A percentile compares a stretch with the other conserved stretches of the same genome.
These are phyloP conservation scores for Prunella strophiata DNA, from an alignment of 2,797 vertebrate species.

Conservation along the genomic window DNA sequence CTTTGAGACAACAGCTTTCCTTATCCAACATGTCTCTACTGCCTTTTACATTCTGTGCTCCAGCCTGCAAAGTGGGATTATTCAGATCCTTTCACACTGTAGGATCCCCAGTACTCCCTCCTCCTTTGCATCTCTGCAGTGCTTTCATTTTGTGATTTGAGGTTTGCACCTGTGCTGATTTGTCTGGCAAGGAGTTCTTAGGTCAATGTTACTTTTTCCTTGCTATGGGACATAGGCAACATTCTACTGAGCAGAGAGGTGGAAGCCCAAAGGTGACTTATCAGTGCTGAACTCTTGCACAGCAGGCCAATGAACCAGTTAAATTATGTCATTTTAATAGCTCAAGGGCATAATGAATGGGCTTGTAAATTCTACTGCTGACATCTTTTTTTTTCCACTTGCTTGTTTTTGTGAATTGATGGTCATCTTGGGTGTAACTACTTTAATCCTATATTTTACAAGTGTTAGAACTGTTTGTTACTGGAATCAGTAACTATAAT, in stretches of 20 bases:
- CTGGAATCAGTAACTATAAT: conserved; percentile 61
- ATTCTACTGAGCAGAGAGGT: neutral
- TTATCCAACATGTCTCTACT: neutral
- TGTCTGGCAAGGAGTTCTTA: neutral
- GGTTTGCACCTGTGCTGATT: neutral
- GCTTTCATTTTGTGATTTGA: neutral
- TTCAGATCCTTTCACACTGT: neutral
- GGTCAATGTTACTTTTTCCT: neutral
- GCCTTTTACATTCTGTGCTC: neutral
- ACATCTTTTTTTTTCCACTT: conserved; percentile 16
- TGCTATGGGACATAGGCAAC: neutral
- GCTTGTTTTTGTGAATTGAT: conserved; percentile 55
- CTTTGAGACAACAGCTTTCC: neutral
- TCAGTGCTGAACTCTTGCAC: neutral
- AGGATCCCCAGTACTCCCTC: neutral
- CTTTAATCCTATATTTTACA: conserved; percentile 57
- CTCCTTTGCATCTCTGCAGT: neutral
- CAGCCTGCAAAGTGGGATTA: neutral
- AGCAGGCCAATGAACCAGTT: conserved; percentile 1
- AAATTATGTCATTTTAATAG: conserved; percentile 39
- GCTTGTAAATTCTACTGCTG: conserved; percentile 45
- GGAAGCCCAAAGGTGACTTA: conserved; percentile 1
- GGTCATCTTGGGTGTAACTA: conserved; percentile 44
- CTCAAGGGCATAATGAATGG: conserved; percentile 14
- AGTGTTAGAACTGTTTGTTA: conserved; percentile 36